Evolutionary conservation across 2,113 vertebrate species (phyloP), one percentile per base, ranked within the genome.

Genomic region (Pandion haliaetus): DNA sequence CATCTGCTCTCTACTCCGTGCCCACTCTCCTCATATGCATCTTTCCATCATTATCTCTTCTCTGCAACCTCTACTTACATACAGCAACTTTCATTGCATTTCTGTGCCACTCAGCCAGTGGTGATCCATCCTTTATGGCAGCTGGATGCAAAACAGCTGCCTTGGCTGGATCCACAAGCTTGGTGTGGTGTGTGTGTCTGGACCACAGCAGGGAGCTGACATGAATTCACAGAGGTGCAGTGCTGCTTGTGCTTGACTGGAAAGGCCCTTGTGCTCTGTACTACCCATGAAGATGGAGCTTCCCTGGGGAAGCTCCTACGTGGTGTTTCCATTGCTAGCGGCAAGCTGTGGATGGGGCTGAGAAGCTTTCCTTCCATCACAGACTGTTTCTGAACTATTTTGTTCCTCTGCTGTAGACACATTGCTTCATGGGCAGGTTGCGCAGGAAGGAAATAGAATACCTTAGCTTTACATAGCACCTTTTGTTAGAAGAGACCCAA

Each of bases 131-230:
- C 15, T 28, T 31, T 7, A 4, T 7, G 45, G 42, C 59, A 78
- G 28, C n/a, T 29, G 73, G 40, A 61, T 80, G 61, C 32, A 29
- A 57, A 70, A 32, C 26, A 45, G 23, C 26, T 36, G 24, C 34
- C 4, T 7, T 34, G 45, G 34, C 47, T 85, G 71, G 50, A 73
- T n/a, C n/a, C 2, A 1, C 38, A 40, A 55, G 29, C 45, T 95
- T 3, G 0, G 25, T 58, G 50, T 50, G 66, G 3, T 49, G 55
- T 23, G 31, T 1, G 0, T 12, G 20, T 45, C n/a, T 50, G 47
- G 36, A 9, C 10, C 0, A 0, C 1, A 4, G 26, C 62, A 45
- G 17, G 19, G 47, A 83, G 58, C 32, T 65, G 73, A 24, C 45
- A 4, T 50, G 82, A 63, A 49, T 86, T 86, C 49, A 36, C 8